phyloP scores from a whole-genome alignment of 2,888 invertebrate species.

The Globia sparganii region DNA sequence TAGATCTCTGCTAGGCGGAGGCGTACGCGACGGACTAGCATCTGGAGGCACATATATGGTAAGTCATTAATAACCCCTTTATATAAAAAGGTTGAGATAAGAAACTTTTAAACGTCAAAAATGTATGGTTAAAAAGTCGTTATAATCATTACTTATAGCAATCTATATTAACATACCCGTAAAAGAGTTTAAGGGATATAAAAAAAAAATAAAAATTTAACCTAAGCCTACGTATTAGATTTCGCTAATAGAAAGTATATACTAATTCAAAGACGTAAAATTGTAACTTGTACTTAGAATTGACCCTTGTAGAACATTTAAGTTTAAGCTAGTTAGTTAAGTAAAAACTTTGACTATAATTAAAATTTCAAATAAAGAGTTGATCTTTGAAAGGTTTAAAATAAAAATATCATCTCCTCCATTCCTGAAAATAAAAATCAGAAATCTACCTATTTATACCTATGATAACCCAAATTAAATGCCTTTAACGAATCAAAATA shows the following conservation, averaged over 20 bases:
- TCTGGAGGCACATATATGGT: conserved; percentile 74
- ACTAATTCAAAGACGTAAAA: neutral
- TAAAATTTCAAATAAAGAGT: neutral
- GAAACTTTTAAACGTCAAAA: too few relatives aligned
- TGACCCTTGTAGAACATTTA: neutral
- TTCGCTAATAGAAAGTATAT: neutral
- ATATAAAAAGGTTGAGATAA: too few relatives aligned
- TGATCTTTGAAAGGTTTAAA: neutral
- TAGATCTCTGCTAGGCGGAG: conserved; percentile 95
- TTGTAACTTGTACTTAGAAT: neutral
- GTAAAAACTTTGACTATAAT: neutral
- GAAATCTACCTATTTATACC: neutral
- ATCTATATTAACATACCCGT: too few relatives aligned
- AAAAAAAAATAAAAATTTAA: too few relatives aligned
- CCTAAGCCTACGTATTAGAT: neutral
- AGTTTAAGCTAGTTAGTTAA: neutral
- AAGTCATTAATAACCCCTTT: neutral
- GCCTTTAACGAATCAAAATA: neutral
- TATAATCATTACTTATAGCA: too few relatives aligned
- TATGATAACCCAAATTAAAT: neutral
- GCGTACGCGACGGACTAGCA: conserved; percentile 94
- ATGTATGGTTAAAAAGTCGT: too few relatives aligned
- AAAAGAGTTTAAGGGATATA: too few relatives aligned
- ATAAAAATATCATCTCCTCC: neutral
- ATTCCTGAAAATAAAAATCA: too few relatives aligned